Evolutionary conservation across 2,888 invertebrate genomes (phyloP).

Genomic region (Lasioglossum villosulum): DNA sequence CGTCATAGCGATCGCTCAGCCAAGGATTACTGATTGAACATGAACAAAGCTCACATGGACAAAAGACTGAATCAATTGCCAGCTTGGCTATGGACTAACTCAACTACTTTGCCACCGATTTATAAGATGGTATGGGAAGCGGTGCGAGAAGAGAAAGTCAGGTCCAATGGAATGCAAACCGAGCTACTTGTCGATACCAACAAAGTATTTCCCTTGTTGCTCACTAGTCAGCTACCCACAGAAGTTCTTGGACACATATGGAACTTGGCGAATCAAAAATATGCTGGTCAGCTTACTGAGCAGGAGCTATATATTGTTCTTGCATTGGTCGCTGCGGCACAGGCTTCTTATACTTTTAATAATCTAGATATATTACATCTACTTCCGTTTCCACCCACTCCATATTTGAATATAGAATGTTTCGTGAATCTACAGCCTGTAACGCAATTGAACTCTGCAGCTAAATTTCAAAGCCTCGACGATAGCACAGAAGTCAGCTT

Average conservation of each 20-base stretch:
- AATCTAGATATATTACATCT: conserved; percentile 80
- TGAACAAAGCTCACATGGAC: conserved; percentile 78
- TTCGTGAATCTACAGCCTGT: conserved; percentile 64
- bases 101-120: conserved; percentile 82
- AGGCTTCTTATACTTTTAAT: conserved; percentile 82
- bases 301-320: conserved; percentile 84
- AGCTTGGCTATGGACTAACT: conserved; percentile 83
- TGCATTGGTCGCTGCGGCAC: conserved; percentile 85
- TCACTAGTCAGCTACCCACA: conserved; percentile 85
- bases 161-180: conserved; percentile 69
- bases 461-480: conserved; percentile 51
- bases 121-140: conserved; percentile 84
- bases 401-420: conserved; percentile 81
- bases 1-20: conserved; percentile 47
- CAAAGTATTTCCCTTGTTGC: conserved; percentile 83
- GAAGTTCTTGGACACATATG: conserved; percentile 85
- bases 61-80: conserved; percentile 81
- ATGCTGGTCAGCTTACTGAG: conserved; percentile 84
- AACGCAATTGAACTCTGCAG: conserved; percentile 37
- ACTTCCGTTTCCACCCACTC: conserved; percentile 81
- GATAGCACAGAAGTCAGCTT: conserved; percentile 70
- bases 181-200: conserved; percentile 83
- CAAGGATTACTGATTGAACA: conserved; percentile 60
- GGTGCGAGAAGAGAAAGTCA: conserved; percentile 80
- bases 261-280: conserved; percentile 85